Evolutionary conservation across 2,888 invertebrate genomes (phyloP).

Genomic region (Acanthosepion esculentum): DNA sequence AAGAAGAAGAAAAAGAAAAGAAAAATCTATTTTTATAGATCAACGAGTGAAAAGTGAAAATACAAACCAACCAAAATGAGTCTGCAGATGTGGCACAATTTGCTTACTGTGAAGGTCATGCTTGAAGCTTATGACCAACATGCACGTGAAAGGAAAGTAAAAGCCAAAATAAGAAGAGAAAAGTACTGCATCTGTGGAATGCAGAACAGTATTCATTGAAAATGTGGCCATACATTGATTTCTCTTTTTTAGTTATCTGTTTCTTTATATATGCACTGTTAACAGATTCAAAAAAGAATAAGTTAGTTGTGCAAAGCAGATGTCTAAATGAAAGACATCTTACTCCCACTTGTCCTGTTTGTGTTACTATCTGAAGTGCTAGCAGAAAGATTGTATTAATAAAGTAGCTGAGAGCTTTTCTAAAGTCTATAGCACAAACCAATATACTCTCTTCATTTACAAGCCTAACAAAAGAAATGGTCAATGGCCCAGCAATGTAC

Average conservation of each 20-base stretch:
- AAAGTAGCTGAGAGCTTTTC: background rate
- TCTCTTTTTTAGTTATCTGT: background rate
- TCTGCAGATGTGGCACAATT: constrained; percentile 9
- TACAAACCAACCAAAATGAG: background rate
- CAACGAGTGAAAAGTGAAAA: background rate
- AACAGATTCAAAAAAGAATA: background rate
- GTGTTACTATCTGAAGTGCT: background rate
- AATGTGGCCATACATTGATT: background rate
- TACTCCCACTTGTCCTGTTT: background rate
- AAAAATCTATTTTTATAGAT: background rate
- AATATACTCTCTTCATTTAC: background rate
- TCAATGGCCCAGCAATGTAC: background rate
- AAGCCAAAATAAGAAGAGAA: background rate
- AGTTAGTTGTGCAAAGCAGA: background rate
- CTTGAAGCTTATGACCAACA: background rate
- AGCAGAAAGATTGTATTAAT: background rate
- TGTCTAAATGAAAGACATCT: background rate
- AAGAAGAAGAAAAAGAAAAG: too few species aligned
- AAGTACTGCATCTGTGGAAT: background rate
- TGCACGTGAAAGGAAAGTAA: background rate
- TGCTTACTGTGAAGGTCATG: background rate
- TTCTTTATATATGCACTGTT: background rate
- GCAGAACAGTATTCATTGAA: background rate
- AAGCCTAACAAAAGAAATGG: background rate
- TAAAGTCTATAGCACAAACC: background rate